These are phyloP conservation scores for Hippopotamyrus pictus DNA, from an alignment of 2,797 vertebrate species.

Conservation along the genomic window DNA sequence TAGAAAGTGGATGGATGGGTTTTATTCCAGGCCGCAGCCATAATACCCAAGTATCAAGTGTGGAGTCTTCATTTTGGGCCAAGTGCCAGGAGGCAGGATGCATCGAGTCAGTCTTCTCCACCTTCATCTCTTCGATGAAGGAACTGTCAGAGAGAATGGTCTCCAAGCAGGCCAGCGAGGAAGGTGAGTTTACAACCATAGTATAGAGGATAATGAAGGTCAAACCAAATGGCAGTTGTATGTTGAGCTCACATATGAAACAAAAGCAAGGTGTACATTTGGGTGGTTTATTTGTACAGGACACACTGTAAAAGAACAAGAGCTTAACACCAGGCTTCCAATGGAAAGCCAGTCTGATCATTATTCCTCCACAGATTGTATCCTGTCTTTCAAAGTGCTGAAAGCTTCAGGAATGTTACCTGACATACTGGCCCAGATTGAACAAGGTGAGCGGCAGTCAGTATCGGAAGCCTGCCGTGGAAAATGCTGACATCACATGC, in stretches of 20 bases:
- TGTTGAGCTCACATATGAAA: not conserved
- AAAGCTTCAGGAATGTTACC: constrained; percentile 51
- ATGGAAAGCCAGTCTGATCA: not conserved
- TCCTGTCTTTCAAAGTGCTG: constrained; percentile 47
- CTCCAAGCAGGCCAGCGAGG: constrained; percentile 45
- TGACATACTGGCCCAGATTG: constrained; percentile 44
- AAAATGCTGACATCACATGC: not conserved
- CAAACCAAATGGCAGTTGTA: not conserved
- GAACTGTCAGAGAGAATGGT: constrained; percentile 49
- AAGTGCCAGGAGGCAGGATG: constrained; percentile 53
- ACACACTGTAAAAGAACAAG: not conserved
- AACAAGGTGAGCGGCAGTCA: constrained; percentile 44
- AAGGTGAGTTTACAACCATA: constrained; percentile 48
- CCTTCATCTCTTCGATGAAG: constrained; percentile 45
- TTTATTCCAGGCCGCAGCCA: not conserved
- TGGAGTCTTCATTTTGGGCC: constrained; percentile 55
- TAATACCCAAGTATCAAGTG: not conserved
- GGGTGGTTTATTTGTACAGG: not conserved
- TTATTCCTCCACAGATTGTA: constrained; percentile 51
- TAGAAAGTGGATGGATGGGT: not conserved
- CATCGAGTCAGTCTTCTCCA: constrained; percentile 49
- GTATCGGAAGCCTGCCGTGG: not conserved
- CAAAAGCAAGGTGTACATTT: not conserved
- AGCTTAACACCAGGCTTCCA: not conserved
- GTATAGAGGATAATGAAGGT: not conserved